Evolutionary conservation across 1,140 invertebrate species (phyloP).

Genomic region (Microplitis demolitor): DNA sequence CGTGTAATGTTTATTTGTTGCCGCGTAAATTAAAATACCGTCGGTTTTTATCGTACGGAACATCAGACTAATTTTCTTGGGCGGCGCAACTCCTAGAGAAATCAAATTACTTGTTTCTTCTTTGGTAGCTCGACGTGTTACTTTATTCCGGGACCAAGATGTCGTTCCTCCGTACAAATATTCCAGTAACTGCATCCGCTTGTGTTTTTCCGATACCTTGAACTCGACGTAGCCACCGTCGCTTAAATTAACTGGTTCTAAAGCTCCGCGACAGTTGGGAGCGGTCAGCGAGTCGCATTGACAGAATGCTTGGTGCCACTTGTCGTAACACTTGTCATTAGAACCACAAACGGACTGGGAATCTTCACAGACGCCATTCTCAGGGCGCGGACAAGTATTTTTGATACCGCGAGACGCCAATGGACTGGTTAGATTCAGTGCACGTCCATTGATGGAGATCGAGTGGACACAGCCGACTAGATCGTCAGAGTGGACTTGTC

Average conservation of each 20-base stretch:
- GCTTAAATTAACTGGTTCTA: slow-evolving; percentile 79
- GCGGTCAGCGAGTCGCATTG: slow-evolving; percentile 73
- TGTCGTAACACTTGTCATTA: slow-evolving; percentile 77
- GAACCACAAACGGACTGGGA: slow-evolving; percentile 66
- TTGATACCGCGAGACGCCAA: slow-evolving; percentile 73
- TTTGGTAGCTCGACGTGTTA: slow-evolving; percentile 39
- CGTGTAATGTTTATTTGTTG: slow-evolving; percentile 87
- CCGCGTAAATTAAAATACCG: slow-evolving; percentile 81
- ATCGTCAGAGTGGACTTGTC: slow-evolving; percentile 89
- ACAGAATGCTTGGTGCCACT: slow-evolving; percentile 78
- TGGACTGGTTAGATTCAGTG: slow-evolving; percentile 79
- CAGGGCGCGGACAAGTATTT: slow-evolving; percentile 74
- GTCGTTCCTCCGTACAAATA: slow-evolving; percentile 75
- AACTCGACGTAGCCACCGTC: slow-evolving; percentile 81
- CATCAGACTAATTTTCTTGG: slow-evolving; percentile 78
- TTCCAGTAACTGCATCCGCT: slow-evolving; percentile 82
- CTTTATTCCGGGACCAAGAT: slow-evolving; percentile 66
- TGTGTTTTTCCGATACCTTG: slow-evolving; percentile 80
- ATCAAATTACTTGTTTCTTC: slow-evolving; percentile 33
- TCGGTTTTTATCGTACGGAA: slow-evolving; percentile 79
- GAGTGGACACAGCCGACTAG: slow-evolving; percentile 92
- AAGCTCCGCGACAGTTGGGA: slow-evolving; percentile 76
- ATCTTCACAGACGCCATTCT: slow-evolving; percentile 65
- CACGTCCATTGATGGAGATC: slow-evolving; percentile 82
- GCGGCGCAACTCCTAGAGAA: slow-evolving; percentile 49